phyloP scores from a whole-genome alignment of 2,113 vertebrate species.

The Oncorhynchus masou region DNA sequence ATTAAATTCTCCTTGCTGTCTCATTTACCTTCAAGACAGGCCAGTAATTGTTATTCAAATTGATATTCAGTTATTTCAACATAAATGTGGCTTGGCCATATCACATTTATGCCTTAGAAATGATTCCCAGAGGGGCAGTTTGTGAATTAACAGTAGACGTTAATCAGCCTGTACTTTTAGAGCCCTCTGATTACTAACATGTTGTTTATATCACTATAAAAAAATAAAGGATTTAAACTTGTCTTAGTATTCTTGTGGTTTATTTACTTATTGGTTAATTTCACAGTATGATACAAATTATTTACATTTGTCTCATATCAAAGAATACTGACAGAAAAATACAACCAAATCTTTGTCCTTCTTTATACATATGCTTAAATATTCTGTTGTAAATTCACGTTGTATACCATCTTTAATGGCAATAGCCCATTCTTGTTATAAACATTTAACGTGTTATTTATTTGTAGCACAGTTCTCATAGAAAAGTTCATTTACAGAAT shows the following conservation, averaged over 20 bases:
- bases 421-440: slow-evolving; percentile 23
- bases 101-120: neutral
- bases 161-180: neutral
- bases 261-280: slow-evolving; percentile 54
- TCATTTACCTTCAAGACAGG: slow-evolving; percentile 54
- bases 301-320: slow-evolving; percentile 58
- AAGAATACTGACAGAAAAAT: slow-evolving; percentile 42
- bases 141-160: neutral
- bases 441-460: slow-evolving; percentile 9
- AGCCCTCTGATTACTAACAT: neutral
- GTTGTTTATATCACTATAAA: slow-evolving; percentile 15
- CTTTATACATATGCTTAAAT: slow-evolving; percentile 46
- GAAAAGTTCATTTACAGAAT: slow-evolving; percentile 38
- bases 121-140: neutral
- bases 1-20: slow-evolving; percentile 10
- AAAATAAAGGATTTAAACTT: slow-evolving; percentile 13
- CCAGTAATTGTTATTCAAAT: slow-evolving; percentile 46
- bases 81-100: neutral
- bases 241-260: slow-evolving; percentile 34
- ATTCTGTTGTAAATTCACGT: slow-evolving; percentile 41
- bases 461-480: slow-evolving; percentile 37
- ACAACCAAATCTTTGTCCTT: slow-evolving; percentile 37
- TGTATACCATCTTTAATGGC: slow-evolving; percentile 39
- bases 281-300: slow-evolving; percentile 64
- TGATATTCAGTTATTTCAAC: slow-evolving; percentile 6